Evolutionary conservation across 2,888 invertebrate genomes (phyloP), one percentile per base, ranked within the genome.

Genomic region (Schizaphis graminum): DNA sequence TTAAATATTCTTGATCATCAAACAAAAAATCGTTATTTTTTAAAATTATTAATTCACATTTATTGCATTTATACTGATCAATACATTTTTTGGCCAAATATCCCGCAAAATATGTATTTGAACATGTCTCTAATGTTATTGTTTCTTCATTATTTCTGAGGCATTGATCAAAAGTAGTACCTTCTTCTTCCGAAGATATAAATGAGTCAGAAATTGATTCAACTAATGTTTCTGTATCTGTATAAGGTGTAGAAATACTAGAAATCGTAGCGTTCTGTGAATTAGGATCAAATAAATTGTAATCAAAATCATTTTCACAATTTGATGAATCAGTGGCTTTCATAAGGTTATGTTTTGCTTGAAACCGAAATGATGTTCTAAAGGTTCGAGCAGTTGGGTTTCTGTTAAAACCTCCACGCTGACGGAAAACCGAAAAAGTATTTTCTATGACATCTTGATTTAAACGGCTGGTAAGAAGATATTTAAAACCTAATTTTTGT

Each of bases 101-200:
- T 61, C 61, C 89, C 28, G 89, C 57, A 89, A 89, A 89, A 61
- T 89, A 89, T 8, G 61, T 44, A 57, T 89, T 89, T 89, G 57
- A 89, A 44, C 57, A 89, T 0, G 24, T 57, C 44, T 89, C 89
- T 57, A 44, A 57, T 41, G 89, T 57, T 89, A 89, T 41, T 41
- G 10, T 35, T 89, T 87, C 10, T 49, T 49, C 49, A 49, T 49
- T 87, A 13, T 87, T 41, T 26, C 49, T 49, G 49, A 49, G 49
- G 49, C 44, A 85, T 85, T 85, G 85, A 41, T 85, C 44, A 44
- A 85, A 85, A n/a, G n/a, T n/a, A 85, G 3, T 85, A 85, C 44
- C 85, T 7, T 85, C 85, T 26, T 88, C 88, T n/a, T 53, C 35
- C 53, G 53, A 56, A 88, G 3, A 53, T n/a, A n/a, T 5, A 49